phyloP scores from a whole-genome alignment of 2,113 vertebrate species.

The Amazona vittata region DNA sequence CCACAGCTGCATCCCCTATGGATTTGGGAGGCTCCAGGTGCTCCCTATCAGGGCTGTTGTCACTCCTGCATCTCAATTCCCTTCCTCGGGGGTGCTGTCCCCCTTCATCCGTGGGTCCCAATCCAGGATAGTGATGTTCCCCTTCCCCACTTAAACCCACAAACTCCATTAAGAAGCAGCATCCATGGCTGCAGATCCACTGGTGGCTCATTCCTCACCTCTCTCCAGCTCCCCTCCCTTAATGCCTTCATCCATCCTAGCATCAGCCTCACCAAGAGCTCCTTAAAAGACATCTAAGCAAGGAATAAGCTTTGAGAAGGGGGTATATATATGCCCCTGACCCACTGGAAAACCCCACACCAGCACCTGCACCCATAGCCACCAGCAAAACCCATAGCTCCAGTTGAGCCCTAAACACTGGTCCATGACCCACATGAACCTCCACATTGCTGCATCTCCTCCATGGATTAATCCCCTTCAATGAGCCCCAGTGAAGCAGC shows the following conservation, averaged over 20 bases:
- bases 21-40: not conserved
- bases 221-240: not conserved
- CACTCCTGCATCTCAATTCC: not conserved
- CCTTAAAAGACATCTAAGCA: not conserved
- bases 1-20: fast-evolving
- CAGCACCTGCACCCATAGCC: fast-evolving
- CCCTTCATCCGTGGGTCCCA: not conserved
- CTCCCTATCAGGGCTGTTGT: not conserved
- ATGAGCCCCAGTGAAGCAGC: not conserved
- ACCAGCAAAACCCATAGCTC: not conserved
- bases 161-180: not conserved
- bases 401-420: not conserved
- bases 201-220: not conserved
- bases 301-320: not conserved
- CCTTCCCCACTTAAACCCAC: not conserved
- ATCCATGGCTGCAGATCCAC: not conserved
- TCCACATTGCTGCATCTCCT: not conserved
- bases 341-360: not conserved
- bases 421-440: not conserved
- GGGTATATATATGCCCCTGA: fast-evolving
- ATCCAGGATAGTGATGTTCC: fast-evolving
- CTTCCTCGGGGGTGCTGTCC: fast-evolving
- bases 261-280: not conserved
- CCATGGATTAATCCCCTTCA: conserved; percentile 13
- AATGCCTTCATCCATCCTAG: not conserved